These are phyloP conservation scores for Microcebus jonahi DNA, from an alignment of 2,113 vertebrate species.

Conservation along the genomic window DNA sequence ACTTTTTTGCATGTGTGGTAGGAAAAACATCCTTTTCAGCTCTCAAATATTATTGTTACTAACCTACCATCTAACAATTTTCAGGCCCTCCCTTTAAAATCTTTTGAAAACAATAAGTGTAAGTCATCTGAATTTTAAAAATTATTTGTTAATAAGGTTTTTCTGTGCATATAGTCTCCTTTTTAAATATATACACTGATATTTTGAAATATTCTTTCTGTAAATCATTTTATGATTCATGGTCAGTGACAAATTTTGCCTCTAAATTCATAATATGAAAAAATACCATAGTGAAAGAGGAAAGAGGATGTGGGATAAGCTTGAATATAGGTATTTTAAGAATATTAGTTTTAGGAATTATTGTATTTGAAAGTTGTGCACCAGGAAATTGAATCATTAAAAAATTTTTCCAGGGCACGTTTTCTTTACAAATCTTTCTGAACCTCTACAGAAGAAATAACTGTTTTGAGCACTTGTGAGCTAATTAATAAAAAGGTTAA, in stretches of 20 bases:
- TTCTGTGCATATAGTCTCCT: background rate
- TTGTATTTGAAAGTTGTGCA: background rate
- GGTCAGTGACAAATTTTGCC: background rate
- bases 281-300: background rate
- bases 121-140: background rate
- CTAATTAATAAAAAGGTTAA: background rate
- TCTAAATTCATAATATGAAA: background rate
- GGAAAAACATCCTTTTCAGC: background rate
- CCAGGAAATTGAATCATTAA: background rate
- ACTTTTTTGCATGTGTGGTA: background rate
- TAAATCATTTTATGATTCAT: background rate
- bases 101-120: background rate
- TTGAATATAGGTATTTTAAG: background rate
- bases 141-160: background rate
- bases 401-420: background rate
- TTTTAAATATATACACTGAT: background rate
- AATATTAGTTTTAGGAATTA: background rate
- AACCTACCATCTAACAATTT: background rate
- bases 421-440: background rate
- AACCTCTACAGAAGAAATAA: background rate
- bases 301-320: background rate
- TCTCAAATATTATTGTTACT: background rate
- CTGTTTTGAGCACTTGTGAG: background rate
- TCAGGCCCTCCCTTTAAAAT: rapidly evolving
- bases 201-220: background rate